Evolutionary conservation across 1,140 invertebrate genomes (phyloP).

Genomic region (Zophobas atratus): DNA sequence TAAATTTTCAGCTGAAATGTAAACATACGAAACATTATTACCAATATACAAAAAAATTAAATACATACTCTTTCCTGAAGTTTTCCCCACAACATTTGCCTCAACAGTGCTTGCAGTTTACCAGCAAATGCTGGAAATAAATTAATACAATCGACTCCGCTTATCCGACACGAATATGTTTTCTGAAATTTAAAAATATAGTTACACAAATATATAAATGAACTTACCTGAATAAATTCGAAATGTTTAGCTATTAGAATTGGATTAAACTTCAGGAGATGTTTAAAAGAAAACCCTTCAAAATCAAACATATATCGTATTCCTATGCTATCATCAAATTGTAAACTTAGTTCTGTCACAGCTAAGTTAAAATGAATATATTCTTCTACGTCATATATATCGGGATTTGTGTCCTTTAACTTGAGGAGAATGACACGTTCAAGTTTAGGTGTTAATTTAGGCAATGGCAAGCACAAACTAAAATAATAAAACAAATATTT

Average conservation of each 20-base stretch:
- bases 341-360: not conserved
- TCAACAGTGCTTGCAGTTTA: not conserved
- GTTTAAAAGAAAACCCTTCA: not conserved
- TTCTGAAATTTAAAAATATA: conserved; percentile 8
- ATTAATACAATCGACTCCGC: conserved; percentile 18
- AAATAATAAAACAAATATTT: not conserved
- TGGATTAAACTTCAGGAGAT: not conserved
- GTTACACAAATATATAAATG: not conserved
- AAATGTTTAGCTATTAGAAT: no score
- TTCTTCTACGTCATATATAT: not conserved
- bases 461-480: not conserved
- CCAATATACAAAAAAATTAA: not conserved
- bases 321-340: conserved; percentile 1
- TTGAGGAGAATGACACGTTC: not conserved
- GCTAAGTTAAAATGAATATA: not conserved
- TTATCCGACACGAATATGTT: conserved; percentile 1
- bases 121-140: not conserved
- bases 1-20: conserved; percentile 35
- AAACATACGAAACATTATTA: no score
- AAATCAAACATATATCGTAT: not conserved
- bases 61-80: conserved; percentile 13
- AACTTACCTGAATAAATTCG: no score
- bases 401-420: not conserved
- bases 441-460: not conserved
- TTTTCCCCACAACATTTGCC: not conserved